phyloP scores from a whole-genome alignment of 2,888 invertebrate species.

The Gastrophysa polygoni region DNA sequence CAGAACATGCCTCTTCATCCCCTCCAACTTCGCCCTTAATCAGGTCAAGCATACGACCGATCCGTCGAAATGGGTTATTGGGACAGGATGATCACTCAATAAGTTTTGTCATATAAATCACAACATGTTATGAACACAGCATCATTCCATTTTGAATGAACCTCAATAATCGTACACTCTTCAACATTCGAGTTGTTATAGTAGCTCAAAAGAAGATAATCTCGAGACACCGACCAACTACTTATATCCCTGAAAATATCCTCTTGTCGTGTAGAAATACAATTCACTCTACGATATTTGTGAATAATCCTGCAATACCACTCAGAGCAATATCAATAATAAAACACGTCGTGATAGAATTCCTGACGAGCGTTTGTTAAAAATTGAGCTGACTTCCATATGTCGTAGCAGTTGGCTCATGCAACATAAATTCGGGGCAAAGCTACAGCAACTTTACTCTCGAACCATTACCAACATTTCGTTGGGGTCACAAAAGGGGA shows the following conservation, averaged over 20 bases:
- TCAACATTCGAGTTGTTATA: too few relatives aligned
- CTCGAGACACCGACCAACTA: too few relatives aligned
- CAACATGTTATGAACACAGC: too few relatives aligned
- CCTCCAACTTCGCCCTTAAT: neutral
- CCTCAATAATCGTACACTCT: too few relatives aligned
- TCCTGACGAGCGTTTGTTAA: constrained; percentile 9
- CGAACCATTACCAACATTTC: neutral
- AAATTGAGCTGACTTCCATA: neutral
- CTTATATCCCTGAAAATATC: too few relatives aligned
- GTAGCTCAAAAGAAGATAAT: too few relatives aligned
- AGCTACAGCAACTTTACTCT: too few relatives aligned
- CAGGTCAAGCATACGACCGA: neutral
- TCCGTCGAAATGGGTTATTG: neutral
- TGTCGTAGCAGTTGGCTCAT: neutral
- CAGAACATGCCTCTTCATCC: neutral
- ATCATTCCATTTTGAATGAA: too few relatives aligned
- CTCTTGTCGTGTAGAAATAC: too few relatives aligned
- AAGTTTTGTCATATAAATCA: too few relatives aligned
- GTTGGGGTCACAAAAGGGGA: constrained; percentile 32
- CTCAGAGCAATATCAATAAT: constrained; percentile 4
- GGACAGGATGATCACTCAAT: too few relatives aligned
- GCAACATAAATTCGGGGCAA: too few relatives aligned
- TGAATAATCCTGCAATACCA: constrained; percentile 4
- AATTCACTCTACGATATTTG: neutral
- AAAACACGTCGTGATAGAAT: neutral